Evolutionary conservation across 2,113 vertebrate genomes (phyloP).

Genomic region (Chaenogobius annularis): DNA sequence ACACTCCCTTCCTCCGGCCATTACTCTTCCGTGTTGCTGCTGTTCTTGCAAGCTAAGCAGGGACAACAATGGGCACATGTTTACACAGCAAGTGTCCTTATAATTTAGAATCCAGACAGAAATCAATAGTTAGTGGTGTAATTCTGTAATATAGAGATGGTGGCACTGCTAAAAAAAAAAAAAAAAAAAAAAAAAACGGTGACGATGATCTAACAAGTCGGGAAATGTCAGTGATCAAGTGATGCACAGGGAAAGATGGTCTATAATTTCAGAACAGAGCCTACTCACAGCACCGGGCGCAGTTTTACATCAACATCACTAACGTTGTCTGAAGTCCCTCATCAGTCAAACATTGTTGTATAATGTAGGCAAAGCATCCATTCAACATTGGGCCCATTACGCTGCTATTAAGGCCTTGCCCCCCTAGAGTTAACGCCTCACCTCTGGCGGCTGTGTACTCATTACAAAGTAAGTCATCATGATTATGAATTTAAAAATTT

Average conservation of each 20-base stretch:
- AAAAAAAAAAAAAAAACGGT: constrained; percentile 3
- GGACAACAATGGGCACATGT: constrained; percentile 62
- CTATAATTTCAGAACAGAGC: constrained; percentile 24
- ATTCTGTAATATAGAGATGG: constrained; percentile 63
- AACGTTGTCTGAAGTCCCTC: constrained; percentile 21
- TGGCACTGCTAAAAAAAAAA: constrained; percentile 37
- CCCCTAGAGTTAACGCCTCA: constrained; percentile 55
- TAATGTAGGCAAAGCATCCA: constrained; percentile 35
- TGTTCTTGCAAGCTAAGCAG: constrained; percentile 66
- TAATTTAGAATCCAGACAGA: constrained; percentile 66
- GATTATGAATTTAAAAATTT: constrained; percentile 76
- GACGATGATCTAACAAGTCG: constrained; percentile 42
- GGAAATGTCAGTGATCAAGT: constrained; percentile 25
- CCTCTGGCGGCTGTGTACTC: constrained; percentile 63
- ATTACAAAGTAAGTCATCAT: constrained; percentile 75
- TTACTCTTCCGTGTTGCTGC: constrained; percentile 53
- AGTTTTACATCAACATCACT: constrained; percentile 32
- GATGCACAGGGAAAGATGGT: constrained; percentile 34
- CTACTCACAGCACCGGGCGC: constrained; percentile 5
- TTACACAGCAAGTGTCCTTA: constrained; percentile 65
- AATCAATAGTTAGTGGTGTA: constrained; percentile 67
- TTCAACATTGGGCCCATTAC: constrained; percentile 43
- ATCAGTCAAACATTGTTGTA: constrained; percentile 36
- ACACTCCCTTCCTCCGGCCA: constrained; percentile 38
- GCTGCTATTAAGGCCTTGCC: constrained; percentile 44